phyloP scores from a whole-genome alignment of 2,113 vertebrate species.

The Thymallus thymallus region DNA sequence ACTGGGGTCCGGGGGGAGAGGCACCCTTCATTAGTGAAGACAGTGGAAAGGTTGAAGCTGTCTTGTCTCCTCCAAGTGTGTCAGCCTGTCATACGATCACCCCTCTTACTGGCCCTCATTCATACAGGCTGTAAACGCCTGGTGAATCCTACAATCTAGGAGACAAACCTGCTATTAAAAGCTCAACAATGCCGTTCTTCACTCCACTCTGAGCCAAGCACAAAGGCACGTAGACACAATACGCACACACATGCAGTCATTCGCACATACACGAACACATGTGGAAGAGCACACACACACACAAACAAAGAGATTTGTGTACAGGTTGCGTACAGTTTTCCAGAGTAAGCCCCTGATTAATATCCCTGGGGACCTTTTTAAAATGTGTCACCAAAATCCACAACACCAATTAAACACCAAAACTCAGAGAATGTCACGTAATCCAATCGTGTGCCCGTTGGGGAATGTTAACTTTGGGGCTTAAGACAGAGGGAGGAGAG shows the following conservation, averaged over 20 bases:
- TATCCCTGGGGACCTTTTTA: conserved; percentile 4
- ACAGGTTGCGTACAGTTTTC: not conserved
- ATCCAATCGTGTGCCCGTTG: conserved; percentile 18
- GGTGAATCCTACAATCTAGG: not conserved
- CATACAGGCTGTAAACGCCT: not conserved
- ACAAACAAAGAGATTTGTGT: not conserved
- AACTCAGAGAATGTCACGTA: conserved; percentile 18
- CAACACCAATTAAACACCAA: conserved; percentile 42
- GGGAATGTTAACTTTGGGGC: conserved; percentile 9
- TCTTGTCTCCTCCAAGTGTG: not conserved
- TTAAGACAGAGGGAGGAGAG: conserved; percentile 6
- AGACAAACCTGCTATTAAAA: not conserved
- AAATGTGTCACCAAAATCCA: conserved; percentile 17
- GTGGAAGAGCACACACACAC: no score
- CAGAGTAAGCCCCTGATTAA: conserved; percentile 13
- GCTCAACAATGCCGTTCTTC: not conserved
- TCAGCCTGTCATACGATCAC: not conserved
- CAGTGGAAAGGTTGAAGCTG: not conserved
- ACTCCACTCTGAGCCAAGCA: not conserved
- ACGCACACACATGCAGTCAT: not conserved
- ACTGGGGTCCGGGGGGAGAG: not conserved
- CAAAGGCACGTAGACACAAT: not conserved
- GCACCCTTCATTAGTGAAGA: not conserved
- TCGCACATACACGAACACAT: not conserved
- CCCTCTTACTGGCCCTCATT: not conserved